Evolutionary conservation across 2,888 invertebrate genomes (phyloP), one percentile per base, ranked within the genome.

Genomic region (Rhorus exstirpatorius): DNA sequence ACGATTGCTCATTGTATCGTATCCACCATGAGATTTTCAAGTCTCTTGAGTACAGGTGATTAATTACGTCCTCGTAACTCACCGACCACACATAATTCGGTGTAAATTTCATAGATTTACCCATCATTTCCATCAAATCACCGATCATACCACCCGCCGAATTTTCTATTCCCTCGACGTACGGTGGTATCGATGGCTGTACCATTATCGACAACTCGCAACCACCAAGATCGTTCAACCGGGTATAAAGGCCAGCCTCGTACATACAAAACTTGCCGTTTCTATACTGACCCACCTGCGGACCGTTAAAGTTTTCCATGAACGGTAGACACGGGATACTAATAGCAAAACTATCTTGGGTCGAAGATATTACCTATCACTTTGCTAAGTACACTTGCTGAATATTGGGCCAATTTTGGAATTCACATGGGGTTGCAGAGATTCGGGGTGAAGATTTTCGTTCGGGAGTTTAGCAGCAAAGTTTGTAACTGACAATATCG

Each of bases 121-220:
- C 80, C 49, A 86, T 58, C 38, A 67, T 77, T 24, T 55, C 58
- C 14, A 85, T 82, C n/a, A 86, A 63, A 79, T 85, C 72, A 7
- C 83, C 83, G 58, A 84, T 60, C 35, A 79, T 75, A 46, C 84
- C 85, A 14, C 83, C 82, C 7, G 84, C 84, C 19, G 77, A 53
- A n/a, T 82, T 65, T n/a, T 38, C 68, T 76, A 58, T 71, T 26
- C 55, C 76, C 76, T 76, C 80, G n/a, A 84, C 35, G 79, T 84
- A 85, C 17, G 83, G 85, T 10, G 83, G 51, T 46, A 81, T 76
- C 41, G 85, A 83, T 49, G 85, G 84, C 53, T 84, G 84, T 19
- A 85, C 83, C 85, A 86, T 85, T 55, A 85, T 77, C 31, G 83
- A 85, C 17, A 87, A 41, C 60, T 86, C 75, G 49, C 85, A 86